A percentile compares a stretch with the other conserved stretches of the same genome.
phyloP scores from a whole-genome alignment of 2,797 vertebrate genomes.

The Clarias laeviceps region DNA sequence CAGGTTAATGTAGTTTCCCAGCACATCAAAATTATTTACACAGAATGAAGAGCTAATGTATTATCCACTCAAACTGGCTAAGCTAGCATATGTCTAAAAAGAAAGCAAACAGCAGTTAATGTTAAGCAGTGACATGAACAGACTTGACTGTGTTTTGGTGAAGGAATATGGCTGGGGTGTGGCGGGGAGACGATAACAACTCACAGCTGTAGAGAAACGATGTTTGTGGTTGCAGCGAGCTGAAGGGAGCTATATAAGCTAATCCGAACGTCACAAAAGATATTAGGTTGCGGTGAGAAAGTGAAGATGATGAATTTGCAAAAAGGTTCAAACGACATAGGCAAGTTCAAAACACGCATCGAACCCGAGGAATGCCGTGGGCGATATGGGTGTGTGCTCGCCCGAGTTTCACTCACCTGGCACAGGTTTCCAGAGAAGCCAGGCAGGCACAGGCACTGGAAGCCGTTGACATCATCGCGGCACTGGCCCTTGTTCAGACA shows the following conservation, averaged over 20 bases:
- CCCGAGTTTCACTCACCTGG: constrained; percentile 48
- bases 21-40: neutral
- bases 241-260: constrained; percentile 30
- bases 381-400: constrained; percentile 18
- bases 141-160: constrained; percentile 35
- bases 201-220: constrained; percentile 4
- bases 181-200: constrained; percentile 19
- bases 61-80: neutral
- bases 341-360: neutral
- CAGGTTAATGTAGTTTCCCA: neutral
- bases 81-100: neutral
- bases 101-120: constrained; percentile 25
- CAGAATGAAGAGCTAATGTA: neutral
- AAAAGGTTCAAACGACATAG: neutral
- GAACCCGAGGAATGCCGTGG: neutral
- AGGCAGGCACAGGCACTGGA: constrained; percentile 84
- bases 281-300: constrained; percentile 20
- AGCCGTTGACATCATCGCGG: constrained; percentile 85
- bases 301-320: constrained; percentile 4
- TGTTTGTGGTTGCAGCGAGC: constrained; percentile 34
- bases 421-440: constrained; percentile 81
- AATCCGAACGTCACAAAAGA: constrained; percentile 24
- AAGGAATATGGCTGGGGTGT: neutral
- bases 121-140: constrained; percentile 21
- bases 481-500: constrained; percentile 86